phyloP scores from a whole-genome alignment of 2,797 vertebrate species.

The Hapalemur alaotrensis region DNA sequence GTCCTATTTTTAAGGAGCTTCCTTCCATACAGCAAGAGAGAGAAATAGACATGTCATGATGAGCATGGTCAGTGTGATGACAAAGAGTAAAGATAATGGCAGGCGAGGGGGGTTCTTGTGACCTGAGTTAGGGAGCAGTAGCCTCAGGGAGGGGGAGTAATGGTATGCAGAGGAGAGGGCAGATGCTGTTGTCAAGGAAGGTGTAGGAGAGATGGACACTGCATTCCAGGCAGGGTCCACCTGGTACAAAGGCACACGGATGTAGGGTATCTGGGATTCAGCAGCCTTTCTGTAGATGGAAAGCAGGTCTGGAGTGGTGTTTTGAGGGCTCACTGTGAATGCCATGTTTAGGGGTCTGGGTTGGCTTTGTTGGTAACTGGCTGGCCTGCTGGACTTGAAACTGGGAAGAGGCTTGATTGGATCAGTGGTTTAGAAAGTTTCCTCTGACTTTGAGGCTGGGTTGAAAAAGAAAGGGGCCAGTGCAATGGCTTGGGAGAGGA shows the following conservation, averaged over 20 bases:
- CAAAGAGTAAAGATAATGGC: too few species aligned
- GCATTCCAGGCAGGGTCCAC: not conserved
- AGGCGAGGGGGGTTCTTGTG: not conserved
- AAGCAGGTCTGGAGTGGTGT: not conserved
- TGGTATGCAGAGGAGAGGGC: not conserved
- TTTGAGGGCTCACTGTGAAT: not conserved
- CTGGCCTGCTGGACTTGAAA: not conserved
- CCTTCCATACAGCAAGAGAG: not conserved
- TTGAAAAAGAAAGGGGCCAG: not conserved
- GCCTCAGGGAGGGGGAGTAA: not conserved
- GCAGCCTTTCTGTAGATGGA: not conserved
- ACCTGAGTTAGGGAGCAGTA: not conserved
- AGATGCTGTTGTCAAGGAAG: not conserved
- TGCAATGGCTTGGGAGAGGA: not conserved
- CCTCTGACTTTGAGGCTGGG: not conserved
- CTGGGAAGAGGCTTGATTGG: not conserved
- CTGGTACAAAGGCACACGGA: not conserved
- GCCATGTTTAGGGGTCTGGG: not conserved
- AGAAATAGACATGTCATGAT: not conserved
- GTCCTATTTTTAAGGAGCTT: not conserved
- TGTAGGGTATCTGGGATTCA: not conserved
- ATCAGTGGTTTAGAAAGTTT: not conserved
- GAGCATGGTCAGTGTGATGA: not conserved
- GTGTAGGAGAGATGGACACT: not conserved
- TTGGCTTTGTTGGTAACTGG: not conserved